Evolutionary conservation across 2,888 invertebrate genomes (phyloP).

Genomic region (Agrotis exclamationis): DNA sequence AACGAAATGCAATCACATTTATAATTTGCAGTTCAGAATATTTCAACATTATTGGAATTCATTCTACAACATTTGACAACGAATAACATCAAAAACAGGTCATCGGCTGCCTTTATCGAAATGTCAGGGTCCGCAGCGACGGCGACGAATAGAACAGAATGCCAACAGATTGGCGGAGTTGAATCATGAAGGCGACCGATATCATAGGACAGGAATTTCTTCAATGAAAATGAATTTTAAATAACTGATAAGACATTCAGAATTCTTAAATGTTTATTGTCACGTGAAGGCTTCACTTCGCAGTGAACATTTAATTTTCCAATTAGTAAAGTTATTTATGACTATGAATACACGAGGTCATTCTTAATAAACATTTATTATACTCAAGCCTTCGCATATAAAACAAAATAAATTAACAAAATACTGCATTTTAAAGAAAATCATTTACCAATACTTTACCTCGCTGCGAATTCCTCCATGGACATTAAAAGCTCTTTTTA

Average conservation of each 20-base stretch:
- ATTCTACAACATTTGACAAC: conserved; percentile 73
- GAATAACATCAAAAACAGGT: conserved; percentile 77
- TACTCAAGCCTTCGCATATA: neutral
- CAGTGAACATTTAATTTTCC: conserved; percentile 17
- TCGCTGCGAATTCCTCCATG: conserved; percentile 23
- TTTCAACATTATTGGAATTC: conserved; percentile 68
- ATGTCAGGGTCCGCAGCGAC: conserved; percentile 85
- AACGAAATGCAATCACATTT: conserved; percentile 42
- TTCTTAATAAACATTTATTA: conserved; percentile 20
- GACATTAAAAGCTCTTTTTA: conserved; percentile 46
- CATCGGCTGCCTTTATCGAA: conserved; percentile 79
- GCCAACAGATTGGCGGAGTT: conserved; percentile 71
- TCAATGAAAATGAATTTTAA: conserved; percentile 29
- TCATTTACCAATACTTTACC: neutral
- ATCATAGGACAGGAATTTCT: conserved; percentile 57
- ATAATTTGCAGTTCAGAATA: conserved; percentile 54
- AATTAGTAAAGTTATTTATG: conserved; percentile 23
- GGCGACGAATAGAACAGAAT: conserved; percentile 77
- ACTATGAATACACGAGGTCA: conserved; percentile 39
- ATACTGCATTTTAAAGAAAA: conserved; percentile 3
- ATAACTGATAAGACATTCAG: conserved; percentile 10
- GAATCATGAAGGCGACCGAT: conserved; percentile 58
- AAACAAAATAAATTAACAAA: conserved; percentile 4
- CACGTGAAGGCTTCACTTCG: conserved; percentile 36
- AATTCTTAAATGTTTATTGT: conserved; percentile 37